Conservation (phyloP, 2,888 invertebrate genomes). For the Phyto melanocephala region DNA sequence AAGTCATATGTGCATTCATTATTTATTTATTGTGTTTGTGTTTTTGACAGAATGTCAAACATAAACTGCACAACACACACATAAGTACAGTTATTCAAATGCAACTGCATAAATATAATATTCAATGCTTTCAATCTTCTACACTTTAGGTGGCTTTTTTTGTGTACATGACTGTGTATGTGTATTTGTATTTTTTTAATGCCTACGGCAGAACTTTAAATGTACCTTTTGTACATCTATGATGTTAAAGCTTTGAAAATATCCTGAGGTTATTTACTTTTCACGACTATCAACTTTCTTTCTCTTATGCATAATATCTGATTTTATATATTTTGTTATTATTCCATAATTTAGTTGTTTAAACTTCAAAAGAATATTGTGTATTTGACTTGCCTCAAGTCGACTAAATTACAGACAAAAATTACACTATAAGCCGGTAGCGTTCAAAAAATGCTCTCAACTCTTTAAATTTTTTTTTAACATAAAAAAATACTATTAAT, state of each 20-base stretch:
- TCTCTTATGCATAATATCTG: no score
- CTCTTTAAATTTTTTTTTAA: no score
- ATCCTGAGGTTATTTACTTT: background rate
- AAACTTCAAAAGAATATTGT: no score
- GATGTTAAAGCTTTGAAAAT: background rate
- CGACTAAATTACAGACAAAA: no score
- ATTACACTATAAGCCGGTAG: no score
- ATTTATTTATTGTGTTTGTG: conserved; percentile 44
- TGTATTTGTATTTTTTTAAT: background rate
- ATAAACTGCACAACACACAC: conserved; percentile 24
- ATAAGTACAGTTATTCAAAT: background rate
- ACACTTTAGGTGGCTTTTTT: conserved; percentile 24
- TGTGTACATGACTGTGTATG: background rate
- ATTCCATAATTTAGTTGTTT: no score
- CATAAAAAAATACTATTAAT: no score
- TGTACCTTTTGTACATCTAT: background rate
- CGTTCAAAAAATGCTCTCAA: no score
- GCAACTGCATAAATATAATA: background rate
- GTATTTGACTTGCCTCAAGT: no score
- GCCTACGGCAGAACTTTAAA: conserved; percentile 7
- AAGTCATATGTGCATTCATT: conserved; percentile 13
- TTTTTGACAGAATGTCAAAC: conserved; percentile 42
- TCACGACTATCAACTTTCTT: no score
- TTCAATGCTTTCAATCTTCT: conserved; percentile 24
- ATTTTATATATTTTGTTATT: no score